Base-by-base conservation (phyloP, 2,113 vertebrate species). In the Eretmochelys imbricata region DNA sequence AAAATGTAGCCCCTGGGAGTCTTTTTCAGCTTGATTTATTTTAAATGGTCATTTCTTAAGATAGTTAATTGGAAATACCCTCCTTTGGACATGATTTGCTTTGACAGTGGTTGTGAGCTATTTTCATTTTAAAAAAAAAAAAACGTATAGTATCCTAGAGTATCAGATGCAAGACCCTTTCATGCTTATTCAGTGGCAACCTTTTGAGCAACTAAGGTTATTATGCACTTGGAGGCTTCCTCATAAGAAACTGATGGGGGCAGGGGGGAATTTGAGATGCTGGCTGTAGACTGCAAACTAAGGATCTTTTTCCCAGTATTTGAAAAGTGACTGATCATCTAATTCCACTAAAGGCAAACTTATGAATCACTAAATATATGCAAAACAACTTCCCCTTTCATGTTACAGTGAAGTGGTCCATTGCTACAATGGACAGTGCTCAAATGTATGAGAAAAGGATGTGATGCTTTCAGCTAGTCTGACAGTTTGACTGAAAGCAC, bases 401-500 rank as follows among this genome's bases (percentile, higher is more conserved):
- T 35, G 49, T 46, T 50, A 35, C 57, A 1, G 0, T 12, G 85
- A 79, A 31, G n/a, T 42, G 25, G 24, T 53, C 0, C 0, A 19
- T 89, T 89, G 42, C 3, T 1, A 10, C 75, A 80, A 5, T 35
- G 48, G 38, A 20, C 50, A 29, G 11, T 17, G 51, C 1, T 25
- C 7, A 3, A 10, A 20, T 10, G 65, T 50, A 25, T 42, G 51
- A n/a, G 59, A 76, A 27, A 72, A 7, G 1, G 46, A 3, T 1
- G 2, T 8, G 6, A 4, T 0, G 4, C 29, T 42, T 49, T 49
- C 48, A 75, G n/a, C 69, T 42, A 22, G 20, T 19, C 11, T 20
- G 69, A 38, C 38, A 75, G 38, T 38, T 75, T 22, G 16, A 69
- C 62, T 69, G 38, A 11, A 75, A 75, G n/a, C 22, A 22, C 69